phyloP scores from a whole-genome alignment of 2,113 vertebrate species.

The Meleagris gallopavo region DNA sequence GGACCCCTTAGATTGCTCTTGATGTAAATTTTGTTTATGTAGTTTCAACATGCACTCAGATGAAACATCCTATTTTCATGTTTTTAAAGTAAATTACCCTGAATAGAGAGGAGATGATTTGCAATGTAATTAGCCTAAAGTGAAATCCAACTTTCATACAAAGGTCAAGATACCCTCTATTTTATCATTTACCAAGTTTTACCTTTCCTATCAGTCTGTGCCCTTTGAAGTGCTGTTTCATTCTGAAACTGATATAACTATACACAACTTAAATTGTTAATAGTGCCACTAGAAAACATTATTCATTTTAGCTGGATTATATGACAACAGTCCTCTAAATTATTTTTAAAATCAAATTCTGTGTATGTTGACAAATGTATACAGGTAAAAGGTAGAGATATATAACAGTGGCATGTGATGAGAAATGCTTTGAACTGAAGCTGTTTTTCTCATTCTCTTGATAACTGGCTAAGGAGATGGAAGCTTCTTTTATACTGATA shows the following conservation, averaged over 20 bases:
- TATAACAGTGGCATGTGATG: background rate
- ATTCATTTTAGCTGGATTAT: background rate
- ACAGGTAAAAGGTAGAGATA: background rate
- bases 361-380: background rate
- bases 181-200: conserved; percentile 28
- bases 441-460: background rate
- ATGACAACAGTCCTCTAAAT: background rate
- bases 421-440: background rate
- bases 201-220: background rate
- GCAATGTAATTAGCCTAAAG: conserved; percentile 47
- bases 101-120: conserved; percentile 52
- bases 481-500: background rate
- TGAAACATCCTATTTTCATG: conserved; percentile 61
- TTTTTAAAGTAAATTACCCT: conserved; percentile 66
- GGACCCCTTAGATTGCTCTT: conserved; percentile 32
- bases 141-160: conserved; percentile 51
- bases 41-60: conserved; percentile 50
- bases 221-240: conserved; percentile 2
- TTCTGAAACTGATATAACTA: background rate
- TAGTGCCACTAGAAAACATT: background rate
- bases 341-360: background rate
- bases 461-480: background rate
- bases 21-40: conserved; percentile 70
- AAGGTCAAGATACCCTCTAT: conserved; percentile 59
- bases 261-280: background rate